A percentile compares a stretch with the other conserved stretches of the same genome.
Evolutionary conservation across 2,797 vertebrate species (phyloP).

Genomic region (Micromesistius poutassou): DNA sequence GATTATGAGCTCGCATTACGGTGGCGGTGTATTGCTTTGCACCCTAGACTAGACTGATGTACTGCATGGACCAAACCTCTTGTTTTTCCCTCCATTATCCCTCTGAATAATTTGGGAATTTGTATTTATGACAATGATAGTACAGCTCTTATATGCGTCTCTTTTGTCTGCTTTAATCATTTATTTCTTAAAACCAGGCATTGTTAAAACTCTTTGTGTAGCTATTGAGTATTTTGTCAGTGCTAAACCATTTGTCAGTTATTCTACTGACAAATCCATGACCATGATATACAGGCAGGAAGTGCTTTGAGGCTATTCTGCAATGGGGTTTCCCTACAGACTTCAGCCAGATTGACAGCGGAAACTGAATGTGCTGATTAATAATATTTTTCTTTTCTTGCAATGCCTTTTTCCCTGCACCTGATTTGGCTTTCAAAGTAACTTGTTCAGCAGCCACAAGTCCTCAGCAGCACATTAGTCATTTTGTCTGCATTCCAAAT

Average conservation of each 20-base stretch:
- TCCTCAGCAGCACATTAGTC: neutral
- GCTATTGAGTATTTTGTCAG: neutral
- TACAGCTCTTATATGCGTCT: neutral
- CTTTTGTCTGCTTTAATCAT: neutral
- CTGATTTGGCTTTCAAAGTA: slow-evolving; percentile 40
- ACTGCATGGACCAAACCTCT: neutral
- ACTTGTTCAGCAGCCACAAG: slow-evolving; percentile 14
- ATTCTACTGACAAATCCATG: neutral
- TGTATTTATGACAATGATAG: no score
- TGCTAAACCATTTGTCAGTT: slow-evolving; percentile 5
- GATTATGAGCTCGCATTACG: slow-evolving; percentile 49
- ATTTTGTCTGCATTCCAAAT: neutral
- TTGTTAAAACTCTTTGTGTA: neutral
- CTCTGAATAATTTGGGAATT: slow-evolving; percentile 4
- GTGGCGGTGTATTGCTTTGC: slow-evolving; percentile 14
- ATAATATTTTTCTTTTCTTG: slow-evolving; percentile 59
- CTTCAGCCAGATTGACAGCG: slow-evolving; percentile 27
- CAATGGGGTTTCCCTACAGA: slow-evolving; percentile 10
- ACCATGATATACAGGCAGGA: slow-evolving; percentile 19
- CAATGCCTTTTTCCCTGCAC: slow-evolving; percentile 31
- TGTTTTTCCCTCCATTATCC: slow-evolving; percentile 8
- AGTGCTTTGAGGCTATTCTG: slow-evolving; percentile 11
- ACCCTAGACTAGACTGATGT: slow-evolving; percentile 1
- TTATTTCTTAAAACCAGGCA: neutral
- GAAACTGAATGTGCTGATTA: slow-evolving; percentile 48